A percentile compares a stretch with the other conserved stretches of the same genome.
Evolutionary conservation across 2,797 vertebrate genomes (phyloP).

Genomic region (Meriones psammophilus): DNA sequence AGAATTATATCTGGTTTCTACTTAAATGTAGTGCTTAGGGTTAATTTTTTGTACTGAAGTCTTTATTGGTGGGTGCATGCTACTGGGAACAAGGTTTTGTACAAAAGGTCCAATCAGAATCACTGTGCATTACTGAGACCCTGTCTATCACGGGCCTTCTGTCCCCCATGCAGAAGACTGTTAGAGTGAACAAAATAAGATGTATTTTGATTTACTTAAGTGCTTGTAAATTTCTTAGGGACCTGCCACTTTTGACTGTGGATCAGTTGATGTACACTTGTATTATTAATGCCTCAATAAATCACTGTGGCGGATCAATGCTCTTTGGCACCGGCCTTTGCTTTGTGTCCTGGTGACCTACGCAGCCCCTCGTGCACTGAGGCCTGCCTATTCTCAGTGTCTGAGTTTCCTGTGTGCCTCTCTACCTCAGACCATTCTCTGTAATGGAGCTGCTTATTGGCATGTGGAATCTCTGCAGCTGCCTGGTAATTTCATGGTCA

Average conservation of each 20-base stretch:
- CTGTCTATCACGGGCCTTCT: slow-evolving; percentile 92
- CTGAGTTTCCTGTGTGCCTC: slow-evolving; percentile 62
- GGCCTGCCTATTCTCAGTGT: slow-evolving; percentile 40
- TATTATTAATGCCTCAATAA: slow-evolving; percentile 99
- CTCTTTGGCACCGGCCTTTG: slow-evolving; percentile 78
- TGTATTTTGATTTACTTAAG: slow-evolving; percentile 96
- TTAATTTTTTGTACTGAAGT: slow-evolving; percentile 94
- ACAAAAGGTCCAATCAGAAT: slow-evolving; percentile 92
- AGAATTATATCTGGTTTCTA: slow-evolving; percentile 93
- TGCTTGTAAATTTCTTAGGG: slow-evolving; percentile 99
- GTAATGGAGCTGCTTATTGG: slow-evolving; percentile 69
- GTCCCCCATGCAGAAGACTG: slow-evolving; percentile 91
- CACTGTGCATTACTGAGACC: slow-evolving; percentile 93
- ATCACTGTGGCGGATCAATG: slow-evolving; percentile 91
- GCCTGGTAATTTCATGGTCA: background rate
- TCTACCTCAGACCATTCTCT: slow-evolving; percentile 72
- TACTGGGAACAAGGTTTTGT: slow-evolving; percentile 94
- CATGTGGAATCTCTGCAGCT: slow-evolving; percentile 63
- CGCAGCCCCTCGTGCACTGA: background rate
- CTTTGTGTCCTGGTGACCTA: slow-evolving; percentile 60
- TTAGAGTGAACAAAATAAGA: slow-evolving; percentile 94
- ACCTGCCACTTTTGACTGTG: slow-evolving; percentile 96
- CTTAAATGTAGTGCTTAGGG: slow-evolving; percentile 91
- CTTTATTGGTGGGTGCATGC: slow-evolving; percentile 96
- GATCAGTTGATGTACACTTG: slow-evolving; percentile 99